phyloP scores from a whole-genome alignment of 2,888 invertebrate genomes.

The Rhagium mordax region DNA sequence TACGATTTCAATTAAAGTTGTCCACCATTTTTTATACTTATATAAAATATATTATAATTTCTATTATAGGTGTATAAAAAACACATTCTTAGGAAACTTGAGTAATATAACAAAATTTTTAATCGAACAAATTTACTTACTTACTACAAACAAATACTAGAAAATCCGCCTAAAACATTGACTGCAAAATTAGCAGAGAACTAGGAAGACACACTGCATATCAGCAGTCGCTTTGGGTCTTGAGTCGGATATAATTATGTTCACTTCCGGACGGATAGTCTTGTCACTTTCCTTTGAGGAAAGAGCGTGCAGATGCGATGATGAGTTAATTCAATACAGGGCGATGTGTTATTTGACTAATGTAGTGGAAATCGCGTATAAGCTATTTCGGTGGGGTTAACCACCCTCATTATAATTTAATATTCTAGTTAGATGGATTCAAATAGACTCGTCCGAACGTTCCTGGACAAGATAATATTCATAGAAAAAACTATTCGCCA shows the following conservation, averaged over 20 bases:
- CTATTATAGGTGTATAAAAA: no score
- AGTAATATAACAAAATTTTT: no score
- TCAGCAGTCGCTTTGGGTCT: background rate
- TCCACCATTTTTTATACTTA: no score
- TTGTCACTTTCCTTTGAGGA: slow-evolving; percentile 61
- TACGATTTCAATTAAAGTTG: no score
- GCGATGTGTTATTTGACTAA: slow-evolving; percentile 59
- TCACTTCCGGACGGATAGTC: slow-evolving; percentile 44
- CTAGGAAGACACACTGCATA: background rate
- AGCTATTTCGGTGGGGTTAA: slow-evolving; percentile 50
- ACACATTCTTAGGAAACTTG: no score
- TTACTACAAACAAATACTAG: background rate
- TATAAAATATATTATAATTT: no score
- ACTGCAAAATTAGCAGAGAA: background rate
- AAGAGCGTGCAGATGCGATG: slow-evolving; percentile 48
- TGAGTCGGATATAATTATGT: slow-evolving; percentile 17
- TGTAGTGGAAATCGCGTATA: slow-evolving; percentile 61
- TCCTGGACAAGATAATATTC: background rate
- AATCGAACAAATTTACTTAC: background rate
- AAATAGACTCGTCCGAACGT: background rate
- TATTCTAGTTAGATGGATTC: slow-evolving; percentile 17
- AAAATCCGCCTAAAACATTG: background rate
- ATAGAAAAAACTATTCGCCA: no score
- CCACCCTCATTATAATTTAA: slow-evolving; percentile 46
- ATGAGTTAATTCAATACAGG: slow-evolving; percentile 62